phyloP scores from a whole-genome alignment of 2,888 invertebrate species.

The Conomelus anceps region DNA sequence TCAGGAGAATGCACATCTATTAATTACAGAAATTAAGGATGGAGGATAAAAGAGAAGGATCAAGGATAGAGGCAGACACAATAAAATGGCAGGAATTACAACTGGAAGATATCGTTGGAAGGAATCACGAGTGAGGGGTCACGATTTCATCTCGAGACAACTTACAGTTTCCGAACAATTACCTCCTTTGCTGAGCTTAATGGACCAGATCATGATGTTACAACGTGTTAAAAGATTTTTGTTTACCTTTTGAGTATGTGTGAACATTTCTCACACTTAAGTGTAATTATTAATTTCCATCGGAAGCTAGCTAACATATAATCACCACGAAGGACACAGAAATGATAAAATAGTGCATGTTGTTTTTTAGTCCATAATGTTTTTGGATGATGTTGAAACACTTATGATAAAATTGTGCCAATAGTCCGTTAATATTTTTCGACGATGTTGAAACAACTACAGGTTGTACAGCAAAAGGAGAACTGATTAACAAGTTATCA shows the following conservation, averaged over 20 bases:
- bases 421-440: no score
- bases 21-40: background rate
- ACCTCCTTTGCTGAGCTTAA: background rate
- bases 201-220: background rate
- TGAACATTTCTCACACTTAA: background rate
- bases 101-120: background rate
- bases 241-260: background rate
- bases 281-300: background rate
- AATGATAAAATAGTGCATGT: no score
- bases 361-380: no score
- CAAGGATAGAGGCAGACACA: background rate
- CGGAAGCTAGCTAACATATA: background rate
- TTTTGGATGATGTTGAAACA: no score
- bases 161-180: background rate
- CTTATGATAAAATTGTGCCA: no score
- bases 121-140: background rate
- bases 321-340: background rate
- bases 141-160: background rate
- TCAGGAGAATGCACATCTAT: background rate
- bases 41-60: no score
- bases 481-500: background rate
- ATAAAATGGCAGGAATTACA: background rate
- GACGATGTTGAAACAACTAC: no score
- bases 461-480: no score
- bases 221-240: background rate